These are phyloP conservation scores for Hemiprocne comata DNA, from an alignment of 2,113 vertebrate genomes.

Conservation along the genomic window DNA sequence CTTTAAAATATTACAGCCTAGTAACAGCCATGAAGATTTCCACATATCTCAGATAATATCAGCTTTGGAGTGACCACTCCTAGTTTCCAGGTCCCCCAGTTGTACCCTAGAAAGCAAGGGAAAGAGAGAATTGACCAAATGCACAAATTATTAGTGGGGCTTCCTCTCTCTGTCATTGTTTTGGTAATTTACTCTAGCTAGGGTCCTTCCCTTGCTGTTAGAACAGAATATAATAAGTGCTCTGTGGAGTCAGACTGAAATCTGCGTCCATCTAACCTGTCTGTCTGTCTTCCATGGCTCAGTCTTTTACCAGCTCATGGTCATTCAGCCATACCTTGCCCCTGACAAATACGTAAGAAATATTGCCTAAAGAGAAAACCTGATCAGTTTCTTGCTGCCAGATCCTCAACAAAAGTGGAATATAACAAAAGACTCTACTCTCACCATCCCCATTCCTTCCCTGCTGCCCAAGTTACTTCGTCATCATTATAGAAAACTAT, in stretches of 20 bases:
- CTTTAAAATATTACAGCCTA: background rate
- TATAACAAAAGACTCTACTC: background rate
- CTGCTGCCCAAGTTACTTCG: background rate
- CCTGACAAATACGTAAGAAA: background rate
- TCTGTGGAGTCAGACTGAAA: background rate
- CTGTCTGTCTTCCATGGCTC: background rate
- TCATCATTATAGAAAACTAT: background rate
- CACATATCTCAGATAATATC: background rate
- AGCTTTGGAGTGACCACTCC: background rate
- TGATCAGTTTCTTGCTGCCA: background rate
- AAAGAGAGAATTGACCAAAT: background rate
- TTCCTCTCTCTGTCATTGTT: background rate
- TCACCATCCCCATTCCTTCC: background rate
- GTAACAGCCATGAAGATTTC: background rate
- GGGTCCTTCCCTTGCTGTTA: background rate
- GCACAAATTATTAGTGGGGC: fast-evolving
- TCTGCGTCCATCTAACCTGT: background rate
- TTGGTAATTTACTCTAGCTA: background rate
- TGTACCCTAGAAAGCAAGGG: background rate
- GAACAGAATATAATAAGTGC: background rate
- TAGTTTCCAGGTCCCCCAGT: background rate
- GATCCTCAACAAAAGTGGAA: background rate
- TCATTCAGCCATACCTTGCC: background rate
- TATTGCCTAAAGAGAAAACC: background rate
- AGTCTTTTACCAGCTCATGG: background rate